Percentiles rank a stretch among this genome's conserved stretches.
These are phyloP conservation scores for Glyptemys insculpta DNA, from an alignment of 2,797 vertebrate genomes.

Conservation along the genomic window DNA sequence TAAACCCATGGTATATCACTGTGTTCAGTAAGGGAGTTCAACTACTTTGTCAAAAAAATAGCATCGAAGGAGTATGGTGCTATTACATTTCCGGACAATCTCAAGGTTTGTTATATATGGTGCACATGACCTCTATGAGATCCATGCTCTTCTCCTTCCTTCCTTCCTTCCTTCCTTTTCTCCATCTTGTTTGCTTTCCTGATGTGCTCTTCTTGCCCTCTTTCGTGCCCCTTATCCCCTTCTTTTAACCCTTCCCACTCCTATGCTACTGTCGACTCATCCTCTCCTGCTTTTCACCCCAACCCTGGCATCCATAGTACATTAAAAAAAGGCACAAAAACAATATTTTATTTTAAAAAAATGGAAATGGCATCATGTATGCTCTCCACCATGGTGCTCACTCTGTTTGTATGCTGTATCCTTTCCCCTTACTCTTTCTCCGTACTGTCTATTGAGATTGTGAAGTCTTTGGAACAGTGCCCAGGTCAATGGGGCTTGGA, in stretches of 20 bases:
- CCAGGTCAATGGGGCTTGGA: background rate
- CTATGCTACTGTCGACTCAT: background rate
- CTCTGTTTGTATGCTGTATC: background rate
- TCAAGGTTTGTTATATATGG: background rate
- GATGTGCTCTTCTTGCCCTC: background rate
- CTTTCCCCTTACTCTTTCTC: background rate
- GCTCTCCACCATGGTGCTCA: background rate
- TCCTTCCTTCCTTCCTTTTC: background rate
- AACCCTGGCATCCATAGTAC: background rate
- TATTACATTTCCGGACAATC: background rate
- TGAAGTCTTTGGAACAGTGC: background rate
- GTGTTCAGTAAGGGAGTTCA: background rate
- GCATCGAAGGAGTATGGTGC: rapidly evolving
- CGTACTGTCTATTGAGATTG: background rate
- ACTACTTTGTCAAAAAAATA: background rate
- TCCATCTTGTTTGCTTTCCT: background rate
- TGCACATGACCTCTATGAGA: background rate
- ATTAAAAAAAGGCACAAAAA: background rate
- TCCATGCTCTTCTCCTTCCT: background rate
- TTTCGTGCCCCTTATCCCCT: background rate
- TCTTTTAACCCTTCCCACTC: background rate
- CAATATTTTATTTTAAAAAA: background rate
- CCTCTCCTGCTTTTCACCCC: background rate
- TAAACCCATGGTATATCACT: background rate
- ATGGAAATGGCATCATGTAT: background rate